A percentile compares a stretch with the other conserved stretches of the same genome.
phyloP scores from a whole-genome alignment of 2,113 vertebrate genomes.

The Picathartes gymnocephalus region DNA sequence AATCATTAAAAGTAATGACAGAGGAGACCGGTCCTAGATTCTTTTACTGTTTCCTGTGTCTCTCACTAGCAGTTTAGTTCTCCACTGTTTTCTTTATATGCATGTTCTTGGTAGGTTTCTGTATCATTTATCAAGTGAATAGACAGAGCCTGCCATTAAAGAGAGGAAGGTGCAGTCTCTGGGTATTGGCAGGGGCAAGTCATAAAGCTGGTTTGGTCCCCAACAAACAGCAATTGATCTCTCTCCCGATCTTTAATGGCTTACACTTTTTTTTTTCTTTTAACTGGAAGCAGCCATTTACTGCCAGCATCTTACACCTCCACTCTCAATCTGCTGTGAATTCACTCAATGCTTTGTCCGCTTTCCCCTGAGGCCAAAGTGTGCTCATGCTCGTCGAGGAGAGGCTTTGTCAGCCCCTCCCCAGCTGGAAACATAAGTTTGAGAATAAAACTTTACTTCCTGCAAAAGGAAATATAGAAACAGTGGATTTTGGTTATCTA shows the following conservation, averaged over 20 bases:
- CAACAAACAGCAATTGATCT: not conserved
- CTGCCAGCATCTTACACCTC: not conserved
- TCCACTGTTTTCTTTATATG: not conserved
- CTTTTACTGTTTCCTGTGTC: conserved; percentile 10
- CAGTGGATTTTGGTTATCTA: not conserved
- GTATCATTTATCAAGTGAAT: not conserved
- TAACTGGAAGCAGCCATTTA: not conserved
- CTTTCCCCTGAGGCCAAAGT: not conserved
- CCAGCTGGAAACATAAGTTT: not conserved
- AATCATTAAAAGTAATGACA: not conserved
- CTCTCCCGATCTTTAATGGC: not conserved
- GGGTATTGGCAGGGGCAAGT: not conserved
- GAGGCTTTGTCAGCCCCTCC: not conserved
- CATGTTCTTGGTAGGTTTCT: not conserved
- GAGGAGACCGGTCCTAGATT: not conserved
- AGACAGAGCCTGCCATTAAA: not conserved
- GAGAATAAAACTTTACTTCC: not conserved
- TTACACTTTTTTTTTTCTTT: not conserved
- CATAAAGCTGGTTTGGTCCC: not conserved
- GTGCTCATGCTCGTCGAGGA: not conserved
- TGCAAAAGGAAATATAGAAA: not conserved
- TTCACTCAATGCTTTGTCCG: not conserved
- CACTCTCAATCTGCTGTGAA: not conserved
- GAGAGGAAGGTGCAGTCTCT: not conserved
- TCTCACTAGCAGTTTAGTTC: not conserved